phyloP scores from a whole-genome alignment of 2,113 vertebrate genomes.

The Perca schrenkii region DNA sequence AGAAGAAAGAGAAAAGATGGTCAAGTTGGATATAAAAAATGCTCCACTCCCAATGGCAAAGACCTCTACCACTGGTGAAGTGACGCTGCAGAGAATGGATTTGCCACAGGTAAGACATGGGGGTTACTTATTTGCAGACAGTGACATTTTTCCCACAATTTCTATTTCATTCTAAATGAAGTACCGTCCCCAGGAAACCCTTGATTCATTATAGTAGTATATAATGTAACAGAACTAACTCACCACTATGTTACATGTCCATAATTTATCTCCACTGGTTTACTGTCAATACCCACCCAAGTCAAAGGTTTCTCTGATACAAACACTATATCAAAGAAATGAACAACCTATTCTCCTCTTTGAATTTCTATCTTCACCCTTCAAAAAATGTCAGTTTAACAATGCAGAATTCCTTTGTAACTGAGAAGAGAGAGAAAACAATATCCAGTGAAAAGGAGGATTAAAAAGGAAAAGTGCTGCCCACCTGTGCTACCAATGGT shows the following conservation, averaged over 20 bases:
- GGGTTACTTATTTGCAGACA: background rate
- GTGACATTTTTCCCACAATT: background rate
- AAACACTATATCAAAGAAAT: background rate
- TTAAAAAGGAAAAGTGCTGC: background rate
- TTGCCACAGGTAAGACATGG: conserved; percentile 40
- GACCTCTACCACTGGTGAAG: background rate
- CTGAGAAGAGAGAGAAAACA: background rate
- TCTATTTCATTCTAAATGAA: background rate
- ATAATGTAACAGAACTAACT: background rate
- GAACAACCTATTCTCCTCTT: background rate
- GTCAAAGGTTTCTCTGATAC: background rate
- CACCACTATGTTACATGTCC: background rate
- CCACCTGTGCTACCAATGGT: background rate
- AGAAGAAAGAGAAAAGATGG: background rate
- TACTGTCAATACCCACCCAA: background rate
- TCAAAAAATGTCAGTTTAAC: background rate
- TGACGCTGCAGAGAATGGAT: background rate
- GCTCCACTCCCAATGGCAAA: background rate
- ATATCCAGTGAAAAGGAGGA: background rate
- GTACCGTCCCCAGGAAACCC: background rate
- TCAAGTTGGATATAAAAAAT: background rate
- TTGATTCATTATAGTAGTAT: background rate
- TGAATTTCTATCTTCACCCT: background rate
- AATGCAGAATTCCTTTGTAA: background rate
- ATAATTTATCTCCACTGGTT: background rate